These are phyloP conservation scores for Andrena dorsata DNA, from an alignment of 2,888 invertebrate species.

Conservation along the genomic window DNA sequence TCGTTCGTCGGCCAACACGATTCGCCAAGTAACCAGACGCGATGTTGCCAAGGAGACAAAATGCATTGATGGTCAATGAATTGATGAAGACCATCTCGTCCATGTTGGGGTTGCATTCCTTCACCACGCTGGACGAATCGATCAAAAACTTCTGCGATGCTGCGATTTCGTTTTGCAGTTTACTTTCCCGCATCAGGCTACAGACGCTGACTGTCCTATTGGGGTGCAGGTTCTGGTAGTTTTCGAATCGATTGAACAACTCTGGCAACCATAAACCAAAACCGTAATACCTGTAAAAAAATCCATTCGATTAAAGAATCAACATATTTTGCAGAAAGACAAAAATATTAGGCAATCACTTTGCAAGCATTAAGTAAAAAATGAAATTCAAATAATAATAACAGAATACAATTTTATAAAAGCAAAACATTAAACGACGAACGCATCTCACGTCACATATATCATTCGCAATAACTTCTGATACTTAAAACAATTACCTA, in stretches of 20 bases:
- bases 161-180: background rate
- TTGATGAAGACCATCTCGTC: slow-evolving; percentile 88
- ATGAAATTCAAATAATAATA: too few species aligned
- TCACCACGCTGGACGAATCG: slow-evolving; percentile 9
- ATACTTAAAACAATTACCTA: too few species aligned
- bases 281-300: slow-evolving; percentile 87
- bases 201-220: slow-evolving; percentile 86
- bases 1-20: slow-evolving; percentile 78
- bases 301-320: background rate
- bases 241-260: slow-evolving; percentile 88
- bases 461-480: too few species aligned
- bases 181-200: slow-evolving; percentile 79
- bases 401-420: too few species aligned
- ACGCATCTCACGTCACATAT: too few species aligned
- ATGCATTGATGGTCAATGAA: slow-evolving; percentile 89
- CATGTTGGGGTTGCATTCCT: slow-evolving; percentile 85
- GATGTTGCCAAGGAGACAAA: slow-evolving; percentile 89
- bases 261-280: slow-evolving; percentile 92
- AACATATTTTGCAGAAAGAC: too few species aligned
- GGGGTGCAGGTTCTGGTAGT: slow-evolving; percentile 84
- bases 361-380: too few species aligned
- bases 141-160: slow-evolving; percentile 21
- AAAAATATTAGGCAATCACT: too few species aligned
- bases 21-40: slow-evolving; percentile 88
- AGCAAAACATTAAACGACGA: too few species aligned